Percentiles rank a stretch among this genome's conserved stretches.
Conservation (phyloP, 2,888 invertebrate species). For the Lingula anatina region DNA sequence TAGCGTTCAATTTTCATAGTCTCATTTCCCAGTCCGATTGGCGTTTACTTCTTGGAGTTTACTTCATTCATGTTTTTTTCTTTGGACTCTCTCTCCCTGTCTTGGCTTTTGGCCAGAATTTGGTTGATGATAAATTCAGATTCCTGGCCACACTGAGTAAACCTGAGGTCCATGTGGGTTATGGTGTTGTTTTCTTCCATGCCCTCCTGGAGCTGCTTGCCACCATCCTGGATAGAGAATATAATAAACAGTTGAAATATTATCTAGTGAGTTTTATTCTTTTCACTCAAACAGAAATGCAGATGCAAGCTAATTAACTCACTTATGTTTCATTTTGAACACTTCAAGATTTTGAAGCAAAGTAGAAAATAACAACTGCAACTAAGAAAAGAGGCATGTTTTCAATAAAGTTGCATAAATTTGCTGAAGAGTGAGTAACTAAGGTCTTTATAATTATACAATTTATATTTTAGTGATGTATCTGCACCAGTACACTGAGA, state of each 20-base stretch:
- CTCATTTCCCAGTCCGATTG: too few relatives aligned
- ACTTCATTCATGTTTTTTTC: slow-evolving; percentile 22
- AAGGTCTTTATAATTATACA: not conserved
- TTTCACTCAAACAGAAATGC: too few relatives aligned
- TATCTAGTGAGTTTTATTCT: not conserved
- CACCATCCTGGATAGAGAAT: slow-evolving; percentile 44
- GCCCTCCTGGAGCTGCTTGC: slow-evolving; percentile 51
- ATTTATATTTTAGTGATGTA: not conserved
- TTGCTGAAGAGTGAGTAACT: not conserved
- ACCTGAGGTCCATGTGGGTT: slow-evolving; percentile 46
- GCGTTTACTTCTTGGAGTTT: not conserved
- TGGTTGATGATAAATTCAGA: slow-evolving; percentile 51
- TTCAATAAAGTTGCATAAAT: not conserved
- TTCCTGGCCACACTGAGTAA: slow-evolving; percentile 52
- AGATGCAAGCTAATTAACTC: not conserved
- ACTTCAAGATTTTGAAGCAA: too few relatives aligned
- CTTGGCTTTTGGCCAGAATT: slow-evolving; percentile 43
- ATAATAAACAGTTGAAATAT: not conserved
- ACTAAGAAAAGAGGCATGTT: too few relatives aligned
- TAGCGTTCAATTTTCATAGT: too few relatives aligned
- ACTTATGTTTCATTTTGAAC: too few relatives aligned
- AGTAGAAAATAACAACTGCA: not conserved
- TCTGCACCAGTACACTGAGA: not conserved
- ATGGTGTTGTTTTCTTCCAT: slow-evolving; percentile 50
- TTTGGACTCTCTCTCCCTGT: slow-evolving; percentile 34